A percentile compares a stretch with the other conserved stretches of the same genome.
phyloP scores from a whole-genome alignment of 2,888 invertebrate genomes.

The Argynnis bischoffii region DNA sequence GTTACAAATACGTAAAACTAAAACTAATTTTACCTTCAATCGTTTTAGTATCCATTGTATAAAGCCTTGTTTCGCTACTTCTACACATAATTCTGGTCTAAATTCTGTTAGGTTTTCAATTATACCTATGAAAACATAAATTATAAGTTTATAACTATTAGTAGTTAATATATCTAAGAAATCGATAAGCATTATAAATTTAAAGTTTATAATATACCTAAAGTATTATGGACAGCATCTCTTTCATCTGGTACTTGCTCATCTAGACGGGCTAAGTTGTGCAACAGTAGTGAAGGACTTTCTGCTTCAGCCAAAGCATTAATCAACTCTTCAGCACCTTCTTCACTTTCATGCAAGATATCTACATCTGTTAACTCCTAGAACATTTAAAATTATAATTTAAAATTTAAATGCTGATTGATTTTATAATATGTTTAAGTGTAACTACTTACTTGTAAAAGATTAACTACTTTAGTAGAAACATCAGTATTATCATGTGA shows the following conservation, averaged over 20 bases:
- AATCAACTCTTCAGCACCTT: constrained; percentile 93
- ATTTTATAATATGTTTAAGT: not conserved
- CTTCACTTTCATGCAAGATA: constrained; percentile 95
- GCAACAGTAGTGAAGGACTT: constrained; percentile 93
- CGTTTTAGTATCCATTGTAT: constrained; percentile 96
- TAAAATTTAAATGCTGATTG: not conserved
- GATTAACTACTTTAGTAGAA: constrained; percentile 88
- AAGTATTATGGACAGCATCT: constrained; percentile 97
- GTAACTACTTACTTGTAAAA: constrained; percentile 80
- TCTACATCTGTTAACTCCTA: constrained; percentile 98
- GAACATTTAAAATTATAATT: constrained; percentile 15
- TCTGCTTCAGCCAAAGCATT: constrained; percentile 95
- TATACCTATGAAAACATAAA: constrained; percentile 82
- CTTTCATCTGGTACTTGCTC: constrained; percentile 96
- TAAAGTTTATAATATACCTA: constrained; percentile 77
- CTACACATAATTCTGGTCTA: constrained; percentile 90
- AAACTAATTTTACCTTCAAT: constrained; percentile 82
- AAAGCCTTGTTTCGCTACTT: constrained; percentile 95
- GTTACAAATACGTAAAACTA: not conserved
- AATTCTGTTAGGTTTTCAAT: constrained; percentile 98
- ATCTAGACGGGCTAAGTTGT: constrained; percentile 96
- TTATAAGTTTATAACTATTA: not conserved
- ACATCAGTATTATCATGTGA: constrained; percentile 98
- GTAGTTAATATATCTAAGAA: too few species aligned
- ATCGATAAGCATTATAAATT: too few species aligned